A percentile compares a stretch with the other conserved stretches of the same genome.
phyloP scores from a whole-genome alignment of 2,797 vertebrate genomes.

The Arremon brunneinucha region DNA sequence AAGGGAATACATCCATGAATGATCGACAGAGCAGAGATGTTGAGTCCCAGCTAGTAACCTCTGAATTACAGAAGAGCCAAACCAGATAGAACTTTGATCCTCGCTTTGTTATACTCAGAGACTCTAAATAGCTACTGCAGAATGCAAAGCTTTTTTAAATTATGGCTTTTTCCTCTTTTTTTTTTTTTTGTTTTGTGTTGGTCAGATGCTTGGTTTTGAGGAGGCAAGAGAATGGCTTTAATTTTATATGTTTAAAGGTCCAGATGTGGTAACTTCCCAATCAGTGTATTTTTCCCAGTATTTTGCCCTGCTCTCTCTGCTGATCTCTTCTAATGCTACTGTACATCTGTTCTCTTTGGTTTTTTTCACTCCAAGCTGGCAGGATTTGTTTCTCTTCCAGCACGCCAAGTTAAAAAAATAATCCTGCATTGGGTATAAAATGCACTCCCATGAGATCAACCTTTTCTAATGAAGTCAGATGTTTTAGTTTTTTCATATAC shows the following conservation, averaged over 20 bases:
- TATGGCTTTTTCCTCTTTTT: not conserved
- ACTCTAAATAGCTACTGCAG: not conserved
- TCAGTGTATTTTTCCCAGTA: not conserved
- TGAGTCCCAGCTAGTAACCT: not conserved
- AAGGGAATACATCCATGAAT: not conserved
- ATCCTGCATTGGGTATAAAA: not conserved
- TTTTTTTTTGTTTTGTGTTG: too few species aligned
- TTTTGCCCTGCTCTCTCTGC: not conserved
- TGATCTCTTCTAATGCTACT: not conserved
- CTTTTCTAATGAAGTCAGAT: not conserved
- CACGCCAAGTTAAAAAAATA: not conserved
- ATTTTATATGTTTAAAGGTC: not conserved
- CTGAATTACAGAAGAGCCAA: not conserved
- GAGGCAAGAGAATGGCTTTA: not conserved
- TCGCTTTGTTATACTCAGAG: not conserved
- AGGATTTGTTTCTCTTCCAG: constrained; percentile 8
- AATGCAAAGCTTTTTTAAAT: not conserved
- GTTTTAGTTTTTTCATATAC: not conserved
- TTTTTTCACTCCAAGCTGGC: constrained; percentile 15
- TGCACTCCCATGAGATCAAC: not conserved
- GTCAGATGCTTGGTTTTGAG: not conserved
- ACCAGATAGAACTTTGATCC: not conserved
- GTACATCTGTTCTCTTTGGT: constrained; percentile 11
- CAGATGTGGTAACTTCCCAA: not conserved
- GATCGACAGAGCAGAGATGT: not conserved